phyloP scores from a whole-genome alignment of 2,113 vertebrate genomes.

The Oryzias celebensis region DNA sequence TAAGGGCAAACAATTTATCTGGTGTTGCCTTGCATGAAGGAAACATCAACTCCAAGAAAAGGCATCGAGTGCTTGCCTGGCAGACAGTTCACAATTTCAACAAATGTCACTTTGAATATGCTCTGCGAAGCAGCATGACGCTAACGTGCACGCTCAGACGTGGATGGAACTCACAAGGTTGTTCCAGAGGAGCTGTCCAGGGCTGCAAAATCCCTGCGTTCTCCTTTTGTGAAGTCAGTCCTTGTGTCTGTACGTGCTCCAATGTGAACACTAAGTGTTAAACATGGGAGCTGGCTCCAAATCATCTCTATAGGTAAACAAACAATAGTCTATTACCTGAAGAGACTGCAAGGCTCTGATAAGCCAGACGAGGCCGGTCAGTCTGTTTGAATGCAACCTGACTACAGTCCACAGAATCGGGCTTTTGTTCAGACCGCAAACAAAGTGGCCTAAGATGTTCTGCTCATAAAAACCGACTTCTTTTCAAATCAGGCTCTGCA shows the following conservation, averaged over 20 bases:
- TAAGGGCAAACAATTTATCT: background rate
- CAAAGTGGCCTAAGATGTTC: conserved; percentile 2
- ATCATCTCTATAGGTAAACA: conserved; percentile 27
- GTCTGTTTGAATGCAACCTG: conserved; percentile 3
- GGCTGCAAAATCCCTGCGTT: background rate
- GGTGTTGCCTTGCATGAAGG: background rate
- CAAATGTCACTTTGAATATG: conserved; percentile 22
- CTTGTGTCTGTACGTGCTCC: too few species aligned
- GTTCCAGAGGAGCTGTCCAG: background rate
- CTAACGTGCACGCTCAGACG: background rate
- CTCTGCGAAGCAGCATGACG: background rate
- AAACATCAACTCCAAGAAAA: conserved; percentile 11
- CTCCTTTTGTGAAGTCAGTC: background rate
- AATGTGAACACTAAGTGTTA: too few species aligned
- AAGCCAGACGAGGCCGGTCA: conserved; percentile 18
- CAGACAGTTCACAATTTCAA: conserved; percentile 15
- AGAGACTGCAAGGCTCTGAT: conserved; percentile 18
- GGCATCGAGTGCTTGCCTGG: background rate
- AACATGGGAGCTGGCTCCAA: conserved; percentile 7
- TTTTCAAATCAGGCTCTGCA: too few species aligned
- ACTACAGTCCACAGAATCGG: background rate
- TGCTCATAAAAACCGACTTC: conserved; percentile 1
- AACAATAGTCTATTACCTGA: conserved; percentile 40
- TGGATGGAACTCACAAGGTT: conserved; percentile 12
- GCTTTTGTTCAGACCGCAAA: background rate